Conservation (phyloP, 2,113 vertebrate species). For the Cinclus cinclus region DNA sequence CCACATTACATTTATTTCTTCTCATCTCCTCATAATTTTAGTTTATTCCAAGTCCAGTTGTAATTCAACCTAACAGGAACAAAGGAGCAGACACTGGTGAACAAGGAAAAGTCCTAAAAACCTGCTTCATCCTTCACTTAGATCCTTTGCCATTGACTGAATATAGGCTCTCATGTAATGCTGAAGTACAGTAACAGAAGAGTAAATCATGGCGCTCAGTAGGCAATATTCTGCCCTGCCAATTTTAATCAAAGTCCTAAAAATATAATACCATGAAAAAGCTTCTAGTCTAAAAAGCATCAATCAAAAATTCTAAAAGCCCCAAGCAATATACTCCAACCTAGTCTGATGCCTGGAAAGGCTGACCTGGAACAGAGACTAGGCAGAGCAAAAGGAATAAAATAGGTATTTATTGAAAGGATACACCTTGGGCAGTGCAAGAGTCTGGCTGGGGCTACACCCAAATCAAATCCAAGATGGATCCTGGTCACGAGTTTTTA, state of each 20-base stretch:
- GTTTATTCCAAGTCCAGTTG: not conserved
- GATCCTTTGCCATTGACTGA: not conserved
- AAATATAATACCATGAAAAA: not conserved
- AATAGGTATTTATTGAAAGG: too few species aligned
- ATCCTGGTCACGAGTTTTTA: too few species aligned
- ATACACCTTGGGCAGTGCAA: too few species aligned
- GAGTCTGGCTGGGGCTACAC: too few species aligned
- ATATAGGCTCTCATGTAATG: not conserved
- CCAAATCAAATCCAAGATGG: too few species aligned
- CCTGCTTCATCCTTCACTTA: not conserved
- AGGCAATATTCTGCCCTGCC: not conserved
- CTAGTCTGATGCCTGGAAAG: not conserved
- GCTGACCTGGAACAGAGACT: too few species aligned
- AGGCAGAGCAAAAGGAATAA: too few species aligned
- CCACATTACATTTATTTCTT: not conserved
- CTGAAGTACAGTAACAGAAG: not conserved
- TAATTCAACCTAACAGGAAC: not conserved
- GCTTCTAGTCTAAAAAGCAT: not conserved
- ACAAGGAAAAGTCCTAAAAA: not conserved
- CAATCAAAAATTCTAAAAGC: not conserved
- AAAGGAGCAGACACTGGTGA: not conserved
- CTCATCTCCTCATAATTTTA: not conserved
- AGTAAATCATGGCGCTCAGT: not conserved
- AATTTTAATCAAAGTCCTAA: not conserved
- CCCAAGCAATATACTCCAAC: not conserved